These are phyloP conservation scores for Leucophora obtusa DNA, from an alignment of 2,888 invertebrate species.

Conservation along the genomic window DNA sequence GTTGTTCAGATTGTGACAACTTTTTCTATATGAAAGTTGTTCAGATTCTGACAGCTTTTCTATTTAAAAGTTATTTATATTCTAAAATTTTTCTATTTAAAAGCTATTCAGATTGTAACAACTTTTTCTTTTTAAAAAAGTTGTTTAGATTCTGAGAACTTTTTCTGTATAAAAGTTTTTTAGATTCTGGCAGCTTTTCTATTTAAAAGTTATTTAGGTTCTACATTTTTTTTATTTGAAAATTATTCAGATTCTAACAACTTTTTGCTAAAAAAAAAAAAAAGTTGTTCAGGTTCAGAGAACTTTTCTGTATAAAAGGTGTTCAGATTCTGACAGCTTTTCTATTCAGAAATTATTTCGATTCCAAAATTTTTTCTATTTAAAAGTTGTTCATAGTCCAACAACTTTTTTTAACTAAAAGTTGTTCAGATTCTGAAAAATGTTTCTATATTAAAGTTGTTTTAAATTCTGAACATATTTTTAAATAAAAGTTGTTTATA, in stretches of 20 bases:
- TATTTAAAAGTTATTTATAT: too few species aligned
- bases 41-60: slow-evolving; percentile 8
- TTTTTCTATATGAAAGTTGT: not conserved
- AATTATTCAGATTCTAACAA: not conserved
- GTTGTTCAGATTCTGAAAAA: not conserved
- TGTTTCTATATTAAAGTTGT: not conserved
- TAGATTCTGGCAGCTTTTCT: not conserved
- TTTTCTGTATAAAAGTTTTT: not conserved
- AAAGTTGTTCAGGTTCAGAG: not conserved
- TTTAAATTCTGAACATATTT: not conserved
- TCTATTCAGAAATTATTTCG: too few species aligned
- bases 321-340: not conserved
- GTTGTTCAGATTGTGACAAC: not conserved
- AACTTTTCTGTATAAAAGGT: not conserved
- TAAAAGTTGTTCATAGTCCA: too few species aligned
- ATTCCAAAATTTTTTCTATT: too few species aligned
- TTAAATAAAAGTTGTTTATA: not conserved
- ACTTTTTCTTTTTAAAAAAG: not conserved
- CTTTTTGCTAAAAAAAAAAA: not conserved
- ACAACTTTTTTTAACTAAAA: not conserved
- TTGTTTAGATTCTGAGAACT: not conserved
- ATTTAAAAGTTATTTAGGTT: not conserved
- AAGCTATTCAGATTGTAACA: too few species aligned
- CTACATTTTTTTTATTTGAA: not conserved
- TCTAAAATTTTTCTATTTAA: too few species aligned